Percentiles rank a stretch among this genome's conserved stretches.
phyloP scores from a whole-genome alignment of 2,797 vertebrate genomes.

The Steatocranus sp. region DNA sequence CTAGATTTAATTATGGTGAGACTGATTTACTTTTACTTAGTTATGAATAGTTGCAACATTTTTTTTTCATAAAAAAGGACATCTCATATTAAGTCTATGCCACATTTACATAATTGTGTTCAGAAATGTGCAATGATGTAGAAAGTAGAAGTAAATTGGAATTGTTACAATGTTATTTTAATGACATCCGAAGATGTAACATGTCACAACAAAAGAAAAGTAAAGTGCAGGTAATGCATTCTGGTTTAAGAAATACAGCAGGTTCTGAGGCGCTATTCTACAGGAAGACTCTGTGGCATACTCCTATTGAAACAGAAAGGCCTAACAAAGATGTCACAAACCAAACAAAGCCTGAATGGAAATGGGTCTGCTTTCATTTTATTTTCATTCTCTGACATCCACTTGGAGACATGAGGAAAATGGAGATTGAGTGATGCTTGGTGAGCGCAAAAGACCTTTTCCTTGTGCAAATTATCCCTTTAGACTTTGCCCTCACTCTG shows the following conservation, averaged over 20 bases:
- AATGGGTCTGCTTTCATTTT: constrained; percentile 40
- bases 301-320: constrained; percentile 36
- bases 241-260: neutral
- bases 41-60: neutral
- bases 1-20: neutral
- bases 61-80: neutral
- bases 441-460: constrained; percentile 22
- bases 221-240: constrained; percentile 8
- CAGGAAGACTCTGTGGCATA: neutral
- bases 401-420: constrained; percentile 27
- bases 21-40: neutral
- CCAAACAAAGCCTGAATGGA: constrained; percentile 37
- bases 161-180: neutral
- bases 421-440: constrained; percentile 24
- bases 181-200: neutral
- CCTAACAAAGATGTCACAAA: constrained; percentile 36
- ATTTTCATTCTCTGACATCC: constrained; percentile 37
- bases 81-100: neutral
- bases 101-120: neutral
- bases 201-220: neutral
- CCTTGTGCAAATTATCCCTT: constrained; percentile 37
- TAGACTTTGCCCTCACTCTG: constrained; percentile 5
- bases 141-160: neutral
- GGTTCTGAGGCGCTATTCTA: neutral
- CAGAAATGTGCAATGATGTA: neutral